Percentiles rank a stretch among this genome's conserved stretches.
Evolutionary conservation across 2,113 vertebrate genomes (phyloP).

Genomic region (Psittacara wagleri): DNA sequence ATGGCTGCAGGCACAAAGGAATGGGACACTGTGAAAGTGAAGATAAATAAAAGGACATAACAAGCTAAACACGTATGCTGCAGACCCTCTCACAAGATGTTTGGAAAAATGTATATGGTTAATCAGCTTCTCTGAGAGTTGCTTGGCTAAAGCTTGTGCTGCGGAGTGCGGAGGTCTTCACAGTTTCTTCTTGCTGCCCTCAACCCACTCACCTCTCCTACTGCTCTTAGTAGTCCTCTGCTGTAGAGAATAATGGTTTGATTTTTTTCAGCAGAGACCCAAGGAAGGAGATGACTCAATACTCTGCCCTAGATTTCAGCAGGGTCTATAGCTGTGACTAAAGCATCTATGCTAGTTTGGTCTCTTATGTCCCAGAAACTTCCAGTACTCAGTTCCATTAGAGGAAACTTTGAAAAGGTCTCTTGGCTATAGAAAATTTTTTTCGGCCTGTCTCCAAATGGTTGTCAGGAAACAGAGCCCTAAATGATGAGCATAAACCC

Average conservation of each 20-base stretch:
- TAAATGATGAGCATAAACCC: not conserved
- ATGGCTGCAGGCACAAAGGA: not conserved
- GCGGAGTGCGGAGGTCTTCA: not conserved
- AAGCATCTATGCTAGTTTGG: not conserved
- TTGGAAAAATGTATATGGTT: not conserved
- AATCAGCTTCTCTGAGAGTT: not conserved
- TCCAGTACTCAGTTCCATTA: not conserved
- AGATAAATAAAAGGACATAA: not conserved
- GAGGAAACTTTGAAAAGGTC: not conserved
- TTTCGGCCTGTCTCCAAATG: not conserved
- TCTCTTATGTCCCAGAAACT: not conserved
- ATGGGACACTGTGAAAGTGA: not conserved
- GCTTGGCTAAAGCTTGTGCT: not conserved
- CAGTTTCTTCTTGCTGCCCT: not conserved
- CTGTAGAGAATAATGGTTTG: not conserved
- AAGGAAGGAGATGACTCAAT: not conserved
- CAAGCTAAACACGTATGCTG: not conserved
- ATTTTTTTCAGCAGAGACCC: not conserved
- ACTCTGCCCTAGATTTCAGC: not conserved
- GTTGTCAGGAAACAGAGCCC: not conserved
- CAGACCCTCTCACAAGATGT: not conserved
- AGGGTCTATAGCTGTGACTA: not conserved
- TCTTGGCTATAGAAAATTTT: not conserved
- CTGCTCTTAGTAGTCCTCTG: not conserved
- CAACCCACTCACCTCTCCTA: not conserved